phyloP scores from a whole-genome alignment of 92 coral and sea anemone genomes.

The Paragorgia papillata region DNA sequence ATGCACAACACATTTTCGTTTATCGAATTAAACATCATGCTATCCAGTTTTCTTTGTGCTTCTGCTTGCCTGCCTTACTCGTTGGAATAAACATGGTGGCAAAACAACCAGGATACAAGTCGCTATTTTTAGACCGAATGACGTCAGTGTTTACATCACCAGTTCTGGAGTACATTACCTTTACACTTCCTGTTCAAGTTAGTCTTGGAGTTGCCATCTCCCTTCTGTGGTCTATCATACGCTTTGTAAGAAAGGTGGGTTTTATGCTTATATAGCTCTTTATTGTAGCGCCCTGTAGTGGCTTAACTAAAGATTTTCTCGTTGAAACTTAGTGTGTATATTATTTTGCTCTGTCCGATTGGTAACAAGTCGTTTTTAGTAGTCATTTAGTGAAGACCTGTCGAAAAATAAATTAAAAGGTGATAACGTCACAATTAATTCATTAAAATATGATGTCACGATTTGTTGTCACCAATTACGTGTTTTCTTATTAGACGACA shows the following conservation, averaged over 20 bases:
- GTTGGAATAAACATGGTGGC: slow-evolving; percentile 69
- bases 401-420: too few relatives aligned
- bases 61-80: slow-evolving; percentile 80
- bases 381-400: too few relatives aligned
- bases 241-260: slow-evolving; percentile 80
- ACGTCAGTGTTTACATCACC: slow-evolving; percentile 64
- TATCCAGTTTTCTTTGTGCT: slow-evolving; percentile 68
- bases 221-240: slow-evolving; percentile 80
- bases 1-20: slow-evolving; percentile 64
- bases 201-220: slow-evolving; percentile 74
- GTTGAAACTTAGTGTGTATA: too few relatives aligned
- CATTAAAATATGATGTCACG: too few relatives aligned
- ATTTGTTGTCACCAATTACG: too few relatives aligned
- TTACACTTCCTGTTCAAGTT: slow-evolving; percentile 86
- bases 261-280: too few relatives aligned
- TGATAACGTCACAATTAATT: too few relatives aligned
- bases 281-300: too few relatives aligned
- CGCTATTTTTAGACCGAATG: slow-evolving; percentile 71
- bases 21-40: slow-evolving; percentile 60
- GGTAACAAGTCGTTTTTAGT: too few relatives aligned
- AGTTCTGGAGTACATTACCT: slow-evolving; percentile 63
- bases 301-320: too few relatives aligned
- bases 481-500: too few relatives aligned
- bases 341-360: too few relatives aligned
- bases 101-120: slow-evolving; percentile 75